A percentile compares a stretch with the other conserved stretches of the same genome.
Conservation (phyloP, 2,888 invertebrate species). For the Anodontia alba region DNA sequence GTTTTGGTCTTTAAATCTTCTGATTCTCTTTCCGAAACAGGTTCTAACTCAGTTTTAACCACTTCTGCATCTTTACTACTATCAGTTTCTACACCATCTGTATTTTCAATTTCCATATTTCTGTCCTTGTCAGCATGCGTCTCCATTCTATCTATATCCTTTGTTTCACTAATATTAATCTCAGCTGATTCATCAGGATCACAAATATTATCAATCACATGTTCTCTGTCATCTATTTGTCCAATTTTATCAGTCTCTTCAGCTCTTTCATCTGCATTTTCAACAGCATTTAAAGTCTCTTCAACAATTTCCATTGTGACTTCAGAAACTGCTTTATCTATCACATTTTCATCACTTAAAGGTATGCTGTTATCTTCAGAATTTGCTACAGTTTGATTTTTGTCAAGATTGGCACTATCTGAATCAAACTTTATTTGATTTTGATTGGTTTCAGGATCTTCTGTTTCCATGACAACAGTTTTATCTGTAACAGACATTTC, state of each 20-base stretch:
- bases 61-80: not conserved
- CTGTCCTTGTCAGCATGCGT: not conserved
- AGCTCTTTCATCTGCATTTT: not conserved
- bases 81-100: not conserved
- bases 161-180: not conserved
- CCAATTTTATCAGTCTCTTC: not conserved
- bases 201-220: not conserved
- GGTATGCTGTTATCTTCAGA: not conserved
- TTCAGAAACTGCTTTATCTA: constrained; percentile 5
- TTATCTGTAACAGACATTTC: not conserved
- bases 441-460: not conserved
- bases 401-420: not conserved
- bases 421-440: not conserved
- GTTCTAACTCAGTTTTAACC: not conserved
- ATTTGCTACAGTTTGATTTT: not conserved
- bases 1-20: not conserved
- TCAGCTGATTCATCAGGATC: not conserved
- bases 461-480: constrained; percentile 5
- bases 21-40: not conserved
- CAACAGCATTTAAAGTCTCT: not conserved
- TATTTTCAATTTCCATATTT: not conserved
- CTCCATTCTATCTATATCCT: not conserved
- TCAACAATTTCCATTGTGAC: constrained; percentile 12
- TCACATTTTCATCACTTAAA: not conserved
- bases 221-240: not conserved